phyloP scores from a whole-genome alignment of 2,113 vertebrate genomes.

The Lonchura striata region DNA sequence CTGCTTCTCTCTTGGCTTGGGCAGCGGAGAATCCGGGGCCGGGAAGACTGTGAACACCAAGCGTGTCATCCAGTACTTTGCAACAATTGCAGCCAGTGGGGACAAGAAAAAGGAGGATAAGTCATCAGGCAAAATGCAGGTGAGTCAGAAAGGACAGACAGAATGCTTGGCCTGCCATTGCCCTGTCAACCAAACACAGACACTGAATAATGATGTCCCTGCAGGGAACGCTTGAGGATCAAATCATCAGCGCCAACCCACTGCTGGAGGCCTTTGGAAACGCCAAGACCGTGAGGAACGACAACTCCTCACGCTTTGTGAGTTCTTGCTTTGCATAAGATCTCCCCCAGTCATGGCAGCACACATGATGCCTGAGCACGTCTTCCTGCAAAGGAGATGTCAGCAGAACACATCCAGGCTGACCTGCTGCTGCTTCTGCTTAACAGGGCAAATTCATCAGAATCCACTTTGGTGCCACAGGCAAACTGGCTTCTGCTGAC shows the following conservation, averaged over 20 bases:
- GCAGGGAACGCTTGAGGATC: too few relatives aligned
- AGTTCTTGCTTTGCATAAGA: neutral
- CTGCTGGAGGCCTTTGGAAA: neutral
- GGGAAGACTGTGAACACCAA: slow-evolving; percentile 97
- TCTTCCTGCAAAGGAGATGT: neutral
- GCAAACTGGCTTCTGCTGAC: neutral
- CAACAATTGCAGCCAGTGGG: slow-evolving; percentile 89
- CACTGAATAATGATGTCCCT: too few relatives aligned
- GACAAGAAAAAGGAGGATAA: slow-evolving; percentile 71
- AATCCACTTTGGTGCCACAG: neutral
- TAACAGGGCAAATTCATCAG: neutral
- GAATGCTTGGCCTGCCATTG: too few relatives aligned
- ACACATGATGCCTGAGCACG: neutral
- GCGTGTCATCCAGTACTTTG: slow-evolving; percentile 95
- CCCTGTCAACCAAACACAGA: too few relatives aligned
- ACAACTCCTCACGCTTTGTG: neutral
- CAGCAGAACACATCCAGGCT: neutral
- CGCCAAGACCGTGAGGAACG: neutral
- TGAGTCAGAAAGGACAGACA: neutral
- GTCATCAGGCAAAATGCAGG: slow-evolving; percentile 80
- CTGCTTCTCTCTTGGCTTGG: neutral
- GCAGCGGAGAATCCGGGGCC: slow-evolving; percentile 84
- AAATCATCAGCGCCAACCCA: too few relatives aligned
- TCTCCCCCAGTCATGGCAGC: neutral
- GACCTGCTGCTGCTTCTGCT: neutral